These are phyloP conservation scores for Lamellibrachia luymesi DNA, from an alignment of 1,140 invertebrate species.

Conservation along the genomic window DNA sequence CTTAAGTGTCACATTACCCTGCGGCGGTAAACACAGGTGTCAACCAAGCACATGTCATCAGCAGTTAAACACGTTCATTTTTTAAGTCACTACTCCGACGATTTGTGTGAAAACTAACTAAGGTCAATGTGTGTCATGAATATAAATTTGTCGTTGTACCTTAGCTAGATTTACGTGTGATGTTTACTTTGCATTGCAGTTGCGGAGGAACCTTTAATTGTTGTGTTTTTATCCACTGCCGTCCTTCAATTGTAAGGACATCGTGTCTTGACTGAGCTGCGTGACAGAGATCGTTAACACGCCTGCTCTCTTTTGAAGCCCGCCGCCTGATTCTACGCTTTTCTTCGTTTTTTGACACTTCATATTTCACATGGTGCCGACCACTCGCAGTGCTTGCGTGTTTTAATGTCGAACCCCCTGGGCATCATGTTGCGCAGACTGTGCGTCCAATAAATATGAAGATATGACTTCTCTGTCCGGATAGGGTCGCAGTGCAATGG, in stretches of 20 bases:
- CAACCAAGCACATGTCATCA: not conserved
- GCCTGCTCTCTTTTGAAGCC: not conserved
- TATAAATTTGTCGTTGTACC: no score
- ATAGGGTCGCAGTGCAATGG: not conserved
- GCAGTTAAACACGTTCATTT: no score
- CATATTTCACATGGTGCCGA: not conserved
- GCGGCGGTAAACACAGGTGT: no score
- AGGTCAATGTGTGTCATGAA: no score
- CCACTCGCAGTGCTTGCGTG: not conserved
- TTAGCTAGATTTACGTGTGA: no score
- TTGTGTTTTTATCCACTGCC: not conserved
- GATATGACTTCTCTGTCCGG: not conserved
- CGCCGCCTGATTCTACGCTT: not conserved
- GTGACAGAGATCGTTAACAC: not conserved
- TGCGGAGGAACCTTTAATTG: not conserved
- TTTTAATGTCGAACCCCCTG: not conserved
- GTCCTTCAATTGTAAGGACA: not conserved
- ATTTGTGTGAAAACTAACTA: no score
- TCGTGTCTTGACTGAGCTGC: not conserved
- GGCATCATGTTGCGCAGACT: not conserved
- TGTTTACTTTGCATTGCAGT: not conserved
- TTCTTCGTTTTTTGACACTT: not conserved
- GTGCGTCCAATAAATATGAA: not conserved
- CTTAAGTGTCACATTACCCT: no score
- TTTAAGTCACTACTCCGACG: no score